These are phyloP conservation scores for Pinctada fucata DNA, from an alignment of 2,888 invertebrate genomes.

Conservation along the genomic window DNA sequence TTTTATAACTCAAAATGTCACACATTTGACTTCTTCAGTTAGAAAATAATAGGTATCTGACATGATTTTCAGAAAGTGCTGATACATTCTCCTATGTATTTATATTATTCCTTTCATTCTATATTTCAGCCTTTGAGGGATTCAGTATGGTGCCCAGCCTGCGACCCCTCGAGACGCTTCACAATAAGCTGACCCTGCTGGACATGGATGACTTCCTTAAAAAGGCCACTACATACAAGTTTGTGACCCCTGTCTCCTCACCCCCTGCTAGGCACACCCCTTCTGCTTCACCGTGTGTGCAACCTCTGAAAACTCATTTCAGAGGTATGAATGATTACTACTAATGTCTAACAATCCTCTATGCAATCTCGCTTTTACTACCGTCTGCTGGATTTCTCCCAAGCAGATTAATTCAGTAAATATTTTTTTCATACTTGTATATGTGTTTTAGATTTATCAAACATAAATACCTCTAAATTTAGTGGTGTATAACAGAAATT, in stretches of 20 bases:
- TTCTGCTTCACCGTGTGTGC: slow-evolving; percentile 32
- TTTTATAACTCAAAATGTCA: too few species aligned
- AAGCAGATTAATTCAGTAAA: not conserved
- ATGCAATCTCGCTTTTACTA: too few species aligned
- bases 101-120: too few species aligned
- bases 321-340: slow-evolving; percentile 3
- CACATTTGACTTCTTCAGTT: too few species aligned
- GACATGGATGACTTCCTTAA: slow-evolving; percentile 94
- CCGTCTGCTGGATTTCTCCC: too few species aligned
- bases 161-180: slow-evolving; percentile 96
- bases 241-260: slow-evolving; percentile 63
- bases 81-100: too few species aligned
- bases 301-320: not conserved
- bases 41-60: too few species aligned
- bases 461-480: not conserved
- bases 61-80: too few species aligned
- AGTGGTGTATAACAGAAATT: too few species aligned
- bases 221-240: slow-evolving; percentile 83
- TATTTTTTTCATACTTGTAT: not conserved
- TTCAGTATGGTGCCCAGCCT: slow-evolving; percentile 88
- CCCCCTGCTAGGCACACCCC: slow-evolving; percentile 53
- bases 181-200: slow-evolving; percentile 94
- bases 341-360: too few species aligned
- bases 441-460: not conserved
- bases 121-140: slow-evolving; percentile 62